Evolutionary conservation across 2,113 vertebrate genomes (phyloP).

Genomic region (Hirundichthys speculiger): DNA sequence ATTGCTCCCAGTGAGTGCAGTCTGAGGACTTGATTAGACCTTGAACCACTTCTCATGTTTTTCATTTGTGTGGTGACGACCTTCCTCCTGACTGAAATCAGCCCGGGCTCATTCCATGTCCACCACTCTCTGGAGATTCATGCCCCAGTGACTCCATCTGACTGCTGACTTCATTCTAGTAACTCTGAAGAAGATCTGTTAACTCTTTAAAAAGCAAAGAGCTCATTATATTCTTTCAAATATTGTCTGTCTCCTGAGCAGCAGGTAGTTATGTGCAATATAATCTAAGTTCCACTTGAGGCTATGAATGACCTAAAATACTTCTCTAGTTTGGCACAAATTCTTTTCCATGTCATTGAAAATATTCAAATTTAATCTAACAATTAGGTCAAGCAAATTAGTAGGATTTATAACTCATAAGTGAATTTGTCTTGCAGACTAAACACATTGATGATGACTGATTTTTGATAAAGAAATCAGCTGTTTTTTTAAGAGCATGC

Average conservation of each 20-base stretch:
- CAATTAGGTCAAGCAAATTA: neutral
- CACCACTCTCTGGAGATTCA: conserved; percentile 71
- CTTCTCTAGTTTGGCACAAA: neutral
- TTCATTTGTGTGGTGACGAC: conserved; percentile 83
- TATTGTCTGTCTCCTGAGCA: conserved; percentile 24
- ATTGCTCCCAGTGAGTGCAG: conserved; percentile 82
- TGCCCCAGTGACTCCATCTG: conserved; percentile 68
- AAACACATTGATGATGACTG: conserved; percentile 15
- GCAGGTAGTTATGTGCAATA: neutral
- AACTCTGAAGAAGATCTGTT: conserved; percentile 58
- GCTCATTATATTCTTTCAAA: conserved; percentile 45
- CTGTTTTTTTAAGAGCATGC: conserved; percentile 4
- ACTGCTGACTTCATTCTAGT: conserved; percentile 68
- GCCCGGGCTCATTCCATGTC: conserved; percentile 71
- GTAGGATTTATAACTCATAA: neutral
- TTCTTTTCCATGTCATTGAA: neutral
- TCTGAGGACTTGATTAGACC: conserved; percentile 83
- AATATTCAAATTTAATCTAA: neutral
- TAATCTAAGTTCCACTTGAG: conserved; percentile 12
- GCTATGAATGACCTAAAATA: neutral
- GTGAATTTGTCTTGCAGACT: conserved; percentile 9
- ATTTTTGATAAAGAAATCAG: conserved; percentile 5
- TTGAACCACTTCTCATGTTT: conserved; percentile 83
- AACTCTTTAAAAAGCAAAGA: conserved; percentile 50
- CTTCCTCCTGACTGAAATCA: conserved; percentile 79